Conservation (phyloP, 2,797 vertebrate species). For the Ceryle rudis region DNA sequence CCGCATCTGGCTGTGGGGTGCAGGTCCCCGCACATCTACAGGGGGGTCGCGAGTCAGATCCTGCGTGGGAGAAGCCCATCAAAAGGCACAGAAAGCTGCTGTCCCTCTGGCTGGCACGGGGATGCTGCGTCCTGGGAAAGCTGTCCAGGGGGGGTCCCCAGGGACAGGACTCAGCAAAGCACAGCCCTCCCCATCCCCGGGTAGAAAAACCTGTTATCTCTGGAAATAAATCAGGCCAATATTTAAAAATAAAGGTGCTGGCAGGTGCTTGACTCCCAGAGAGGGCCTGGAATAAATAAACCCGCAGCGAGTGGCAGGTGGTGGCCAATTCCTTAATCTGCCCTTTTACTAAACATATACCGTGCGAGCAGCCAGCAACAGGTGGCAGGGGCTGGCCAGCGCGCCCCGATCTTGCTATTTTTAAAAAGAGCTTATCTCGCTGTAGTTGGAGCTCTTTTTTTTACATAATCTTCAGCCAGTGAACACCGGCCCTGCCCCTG, state of each 20-base stretch:
- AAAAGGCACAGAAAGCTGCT: neutral
- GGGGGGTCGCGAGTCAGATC: neutral
- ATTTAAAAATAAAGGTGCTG: constrained; percentile 59
- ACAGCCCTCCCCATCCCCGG: neutral
- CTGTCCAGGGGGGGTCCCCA: neutral
- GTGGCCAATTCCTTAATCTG: constrained; percentile 29
- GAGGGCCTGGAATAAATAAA: constrained; percentile 51
- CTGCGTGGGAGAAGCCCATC: neutral
- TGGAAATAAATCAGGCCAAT: constrained; percentile 26
- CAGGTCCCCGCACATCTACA: neutral
- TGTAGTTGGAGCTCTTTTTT: neutral
- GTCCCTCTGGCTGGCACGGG: accelerated
- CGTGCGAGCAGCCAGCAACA: constrained; percentile 28
- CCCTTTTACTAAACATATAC: constrained; percentile 8
- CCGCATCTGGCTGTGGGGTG: accelerated
- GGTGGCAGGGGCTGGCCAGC: constrained; percentile 28
- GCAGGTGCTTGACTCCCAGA: constrained; percentile 56
- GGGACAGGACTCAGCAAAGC: neutral
- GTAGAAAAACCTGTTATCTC: neutral
- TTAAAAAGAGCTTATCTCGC: constrained; percentile 62
- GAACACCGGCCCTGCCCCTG: neutral
- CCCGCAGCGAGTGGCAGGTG: neutral
- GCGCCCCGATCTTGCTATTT: constrained; percentile 45
- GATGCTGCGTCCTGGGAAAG: neutral
- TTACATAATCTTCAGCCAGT: constrained; percentile 51